Base-by-base conservation (phyloP, 2,113 vertebrate genomes). In the Capreolus pygargus region DNA sequence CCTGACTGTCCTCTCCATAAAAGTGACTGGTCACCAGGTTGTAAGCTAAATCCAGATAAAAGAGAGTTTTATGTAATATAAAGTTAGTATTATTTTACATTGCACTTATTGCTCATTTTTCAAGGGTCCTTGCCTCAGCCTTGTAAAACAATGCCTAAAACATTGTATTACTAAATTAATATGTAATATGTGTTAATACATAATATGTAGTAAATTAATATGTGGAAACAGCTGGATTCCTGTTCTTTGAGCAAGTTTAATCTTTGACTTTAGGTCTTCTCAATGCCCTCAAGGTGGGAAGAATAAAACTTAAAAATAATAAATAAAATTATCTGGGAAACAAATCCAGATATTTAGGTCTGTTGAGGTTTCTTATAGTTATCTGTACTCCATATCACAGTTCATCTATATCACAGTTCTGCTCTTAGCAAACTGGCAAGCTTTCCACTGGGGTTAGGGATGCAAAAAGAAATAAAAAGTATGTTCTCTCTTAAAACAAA, bases 291-390 rank as follows among this genome's bases (percentile, higher is more conserved):
- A 99, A 96, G 36, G 98, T 96, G 94, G 76, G 14, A 99, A 98
- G 15, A 94, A 98, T 67, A 98, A 99, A 98, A 99, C 97, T 52
- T 96, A 10, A 54, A 99, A 95, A 92, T 99, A 97, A 99, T 79
- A 96, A 99, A 98, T 9, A 98, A 61, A 98, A 97, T 98, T 98
- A 87, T 98, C n/a, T 98, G 1, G 98, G 99, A 97, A 98, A 98
- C 97, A 98, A 95, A 99, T 99, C 74, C 98, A 99, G 95, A 99
- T 99, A 98, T 98, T 99, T 91, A 99, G 98, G 97, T 99, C 99
- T 98, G 98, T 99, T 64, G 98, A 98, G 45, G 96, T 98, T 95
- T 98, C 98, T 61, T 99, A 98, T 87, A 98, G 98, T 50, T 97
- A 99, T 27, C 95, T 99, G 95, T 99, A 92, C 98, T 99, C 12